These are phyloP conservation scores for Silvanus unidentatus DNA, from an alignment of 2,888 invertebrate species.

Conservation along the genomic window DNA sequence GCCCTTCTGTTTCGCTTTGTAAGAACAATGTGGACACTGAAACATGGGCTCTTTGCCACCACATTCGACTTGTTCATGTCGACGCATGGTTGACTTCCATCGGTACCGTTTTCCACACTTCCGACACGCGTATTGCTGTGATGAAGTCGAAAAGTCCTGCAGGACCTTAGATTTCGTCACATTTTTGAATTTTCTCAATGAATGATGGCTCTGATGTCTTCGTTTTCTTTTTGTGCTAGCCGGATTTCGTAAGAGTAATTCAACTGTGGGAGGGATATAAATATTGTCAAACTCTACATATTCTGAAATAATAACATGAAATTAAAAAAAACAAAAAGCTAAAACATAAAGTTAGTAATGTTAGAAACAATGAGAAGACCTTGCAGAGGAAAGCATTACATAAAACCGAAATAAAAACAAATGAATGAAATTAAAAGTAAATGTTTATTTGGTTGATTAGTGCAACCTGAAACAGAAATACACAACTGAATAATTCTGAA, in stretches of 20 bases:
- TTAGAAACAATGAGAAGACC: too few relatives aligned
- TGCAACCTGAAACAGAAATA: too few relatives aligned
- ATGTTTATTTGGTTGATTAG: too few relatives aligned
- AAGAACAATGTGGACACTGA: conserved; percentile 74
- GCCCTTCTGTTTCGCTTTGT: conserved; percentile 76
- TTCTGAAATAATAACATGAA: conserved; percentile 34
- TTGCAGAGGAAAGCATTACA: too few relatives aligned
- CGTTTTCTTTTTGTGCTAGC: conserved; percentile 16
- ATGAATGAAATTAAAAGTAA: too few relatives aligned
- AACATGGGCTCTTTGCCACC: conserved; percentile 75
- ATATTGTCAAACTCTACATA: conserved; percentile 40
- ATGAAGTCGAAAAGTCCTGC: too few relatives aligned
- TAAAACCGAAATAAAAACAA: too few relatives aligned
- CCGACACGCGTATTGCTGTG: conserved; percentile 63
- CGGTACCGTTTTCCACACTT: conserved; percentile 82
- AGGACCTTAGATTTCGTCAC: conserved; percentile 42
- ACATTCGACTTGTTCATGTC: conserved; percentile 74
- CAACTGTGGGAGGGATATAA: conserved; percentile 32
- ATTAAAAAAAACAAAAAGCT: conserved; percentile 10
- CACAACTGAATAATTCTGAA: too few relatives aligned
- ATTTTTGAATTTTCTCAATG: conserved; percentile 30
- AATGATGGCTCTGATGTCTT: conserved; percentile 26
- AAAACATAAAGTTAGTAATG: too few relatives aligned
- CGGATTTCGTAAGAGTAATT: conserved; percentile 27
- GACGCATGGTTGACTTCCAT: conserved; percentile 72